phyloP scores from a whole-genome alignment of 2,113 vertebrate species.

The Pituophis catenifer region DNA sequence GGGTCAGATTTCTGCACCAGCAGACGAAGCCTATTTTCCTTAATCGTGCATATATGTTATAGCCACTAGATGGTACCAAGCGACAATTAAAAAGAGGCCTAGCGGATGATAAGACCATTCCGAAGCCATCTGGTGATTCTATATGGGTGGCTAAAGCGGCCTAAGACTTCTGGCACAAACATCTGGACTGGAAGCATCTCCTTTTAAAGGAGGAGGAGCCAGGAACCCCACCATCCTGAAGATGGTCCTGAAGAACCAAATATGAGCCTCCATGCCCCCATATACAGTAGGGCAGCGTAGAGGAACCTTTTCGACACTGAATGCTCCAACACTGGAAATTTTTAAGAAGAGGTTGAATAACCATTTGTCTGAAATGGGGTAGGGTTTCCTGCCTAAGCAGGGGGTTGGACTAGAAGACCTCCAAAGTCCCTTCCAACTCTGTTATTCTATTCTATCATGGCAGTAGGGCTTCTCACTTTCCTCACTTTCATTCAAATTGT shows the following conservation, averaged over 20 bases:
- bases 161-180: not conserved
- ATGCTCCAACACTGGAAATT: no score
- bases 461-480: not conserved
- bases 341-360: no score
- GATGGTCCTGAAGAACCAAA: not conserved
- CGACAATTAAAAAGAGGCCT: not conserved
- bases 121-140: not conserved
- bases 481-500: no score
- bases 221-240: not conserved
- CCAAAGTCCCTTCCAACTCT: no score
- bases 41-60: not conserved
- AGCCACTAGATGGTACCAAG: slow-evolving; percentile 45
- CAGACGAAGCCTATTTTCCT: not conserved
- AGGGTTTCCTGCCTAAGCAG: no score
- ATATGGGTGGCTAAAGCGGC: not conserved
- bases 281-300: not conserved
- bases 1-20: not conserved
- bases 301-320: no score
- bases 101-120: not conserved
- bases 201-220: not conserved
- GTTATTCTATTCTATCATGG: no score
- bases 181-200: not conserved
- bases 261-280: not conserved
- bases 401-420: no score
- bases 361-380: no score